Base-by-base conservation (phyloP, 2,113 vertebrate genomes). In the Struthio camelus region DNA sequence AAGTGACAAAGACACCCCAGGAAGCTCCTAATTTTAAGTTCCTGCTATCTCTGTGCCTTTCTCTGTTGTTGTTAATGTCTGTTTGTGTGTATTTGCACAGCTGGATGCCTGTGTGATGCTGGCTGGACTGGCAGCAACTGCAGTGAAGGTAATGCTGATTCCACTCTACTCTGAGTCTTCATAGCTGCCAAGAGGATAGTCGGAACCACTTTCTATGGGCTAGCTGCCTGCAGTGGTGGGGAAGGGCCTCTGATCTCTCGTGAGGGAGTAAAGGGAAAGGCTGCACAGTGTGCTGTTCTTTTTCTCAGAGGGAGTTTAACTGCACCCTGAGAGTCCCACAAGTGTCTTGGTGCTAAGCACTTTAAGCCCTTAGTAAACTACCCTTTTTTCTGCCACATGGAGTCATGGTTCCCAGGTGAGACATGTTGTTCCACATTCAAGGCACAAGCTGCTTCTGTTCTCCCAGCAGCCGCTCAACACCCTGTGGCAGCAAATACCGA, bases 91-190 rank as follows among this genome's bases (percentile, higher is more conserved):
- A 61, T 98, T 89, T 96, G 50, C 93, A 42, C 94, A 99, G 99
- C 92, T 80, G 99, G 99, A 23, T 99, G 99, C 95, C 96, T 85
- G 23, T 99, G 99, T 66, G 98, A 99, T 3, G 94, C 99, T 4
- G 99, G 99, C 66, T 99, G 99, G 99, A 98, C n/a, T 4, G 99
- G 99, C 86, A 61, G 87, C 48, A 98, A 98, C 97, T 99, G 99
- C 97, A 98, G 97, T 17, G 95, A 98, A 98, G 99, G 99, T 99
- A 98, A 97, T 11, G 18, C 30, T 65, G 36, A 8, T 82, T 56
- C 82, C 30, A 0, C 15, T 66, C 17, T 15, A 1, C 27, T 46
- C 51, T 34, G 14, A 42, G 14, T 23, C 50, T 28, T 22, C 27
- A 3, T 3, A 28, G 54, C 18, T 62, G 30, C 14, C 14, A 4